Base-by-base conservation (phyloP, 2,888 invertebrate species). In the Netelia inedita region DNA sequence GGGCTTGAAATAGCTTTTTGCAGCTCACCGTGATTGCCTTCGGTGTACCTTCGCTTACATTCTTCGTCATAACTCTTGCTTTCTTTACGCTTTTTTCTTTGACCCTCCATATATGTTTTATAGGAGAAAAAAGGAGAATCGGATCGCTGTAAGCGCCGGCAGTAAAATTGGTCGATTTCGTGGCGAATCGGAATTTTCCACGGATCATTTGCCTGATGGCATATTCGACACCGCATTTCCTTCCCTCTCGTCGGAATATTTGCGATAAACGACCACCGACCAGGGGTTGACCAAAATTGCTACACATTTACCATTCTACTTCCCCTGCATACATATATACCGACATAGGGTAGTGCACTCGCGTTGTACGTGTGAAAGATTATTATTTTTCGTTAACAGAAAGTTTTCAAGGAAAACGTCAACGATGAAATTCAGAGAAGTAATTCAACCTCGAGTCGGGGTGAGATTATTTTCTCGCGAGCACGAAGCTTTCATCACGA, bases 181-280 rank as follows among this genome's bases (percentile, higher is more conserved):
- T 11, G 88, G 87, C 63, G 87, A 88, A 86, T 78, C 79, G 87
- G 89, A 89, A 91, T 91, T 92, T 92, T 92, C 71, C 88, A 91
- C 89, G 89, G 90, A 88, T 92, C 92, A 92, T 92, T 92, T 92
- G 88, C 87, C 88, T 89, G 90, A 90, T 90, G 90, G 90, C 89
- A 89, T 91, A 90, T 91, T 90, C 91, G 90, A 86, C 86, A 80
- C 85, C 79, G 86, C 88, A 90, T 91, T 92, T 89, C 87, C 59
- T 85, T 57, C 19, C 16, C 19, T 46, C 46, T 46, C 88, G 14
- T 63, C 41, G 53, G 69, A 87, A 89, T 89, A 90, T 71, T 63
- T 91, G 90, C 89, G 89, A 91, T 90, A 91, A 91, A 89, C 88
- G 78, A 63, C 86, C 79, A 85, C 79, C 65, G 79, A n/a, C 53